Percentiles rank a stretch among this genome's conserved stretches.
These are phyloP conservation scores for Dicyema japonicum DNA, from an alignment of 1,140 invertebrate species.

Conservation along the genomic window DNA sequence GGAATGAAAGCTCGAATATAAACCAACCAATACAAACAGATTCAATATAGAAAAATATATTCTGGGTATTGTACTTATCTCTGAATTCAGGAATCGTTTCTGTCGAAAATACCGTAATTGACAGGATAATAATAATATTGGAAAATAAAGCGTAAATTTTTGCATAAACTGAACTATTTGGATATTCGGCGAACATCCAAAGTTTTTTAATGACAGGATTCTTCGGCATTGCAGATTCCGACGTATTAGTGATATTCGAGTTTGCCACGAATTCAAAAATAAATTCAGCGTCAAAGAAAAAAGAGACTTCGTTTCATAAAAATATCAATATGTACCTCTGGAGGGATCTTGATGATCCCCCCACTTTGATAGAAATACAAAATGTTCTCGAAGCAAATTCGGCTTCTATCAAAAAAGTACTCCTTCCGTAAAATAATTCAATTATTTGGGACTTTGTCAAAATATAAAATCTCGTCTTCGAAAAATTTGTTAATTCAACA, in stretches of 20 bases:
- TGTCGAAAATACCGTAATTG: constrained; percentile 96
- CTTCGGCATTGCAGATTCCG: constrained; percentile 14
- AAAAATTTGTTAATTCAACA: no score
- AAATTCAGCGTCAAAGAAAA: constrained; percentile 40
- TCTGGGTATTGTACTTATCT: constrained; percentile 32
- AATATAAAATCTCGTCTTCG: no score
- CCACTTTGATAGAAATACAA: constrained; percentile 97
- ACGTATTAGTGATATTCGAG: no score
- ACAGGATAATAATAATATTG: constrained; percentile 73
- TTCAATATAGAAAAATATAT: constrained; percentile 17
- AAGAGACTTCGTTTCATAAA: constrained; percentile 43
- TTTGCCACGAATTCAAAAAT: constrained; percentile 8
- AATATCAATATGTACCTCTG: constrained; percentile 58
- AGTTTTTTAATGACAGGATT: constrained; percentile 83
- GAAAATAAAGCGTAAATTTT: constrained; percentile 93
- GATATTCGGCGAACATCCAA: constrained; percentile 97
- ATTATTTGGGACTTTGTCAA: no score
- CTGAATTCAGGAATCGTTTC: constrained; percentile 96
- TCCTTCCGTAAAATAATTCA: constrained; percentile 51
- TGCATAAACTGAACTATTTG: constrained; percentile 87
- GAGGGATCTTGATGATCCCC: constrained; percentile 62
- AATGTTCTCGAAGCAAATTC: constrained; percentile 51
- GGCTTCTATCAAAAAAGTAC: constrained; percentile 96
- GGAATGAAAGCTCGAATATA: constrained; percentile 80
- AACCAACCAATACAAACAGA: constrained; percentile 33